A percentile compares a stretch with the other conserved stretches of the same genome.
Evolutionary conservation across 2,888 invertebrate genomes (phyloP).

Genomic region (Drosophila ustulata): DNA sequence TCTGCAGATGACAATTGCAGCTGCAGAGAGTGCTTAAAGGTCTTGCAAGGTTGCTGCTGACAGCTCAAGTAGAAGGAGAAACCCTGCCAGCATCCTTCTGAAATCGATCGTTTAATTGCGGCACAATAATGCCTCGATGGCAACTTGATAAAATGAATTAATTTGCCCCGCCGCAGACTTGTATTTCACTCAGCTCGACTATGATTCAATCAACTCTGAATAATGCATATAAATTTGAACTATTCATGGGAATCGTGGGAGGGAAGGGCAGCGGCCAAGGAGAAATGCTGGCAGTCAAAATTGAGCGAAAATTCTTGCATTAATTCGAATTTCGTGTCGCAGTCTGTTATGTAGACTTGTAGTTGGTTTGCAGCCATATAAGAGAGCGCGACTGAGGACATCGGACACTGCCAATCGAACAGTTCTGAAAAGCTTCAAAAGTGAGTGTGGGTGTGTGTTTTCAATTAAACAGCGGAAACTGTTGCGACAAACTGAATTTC

Average conservation of each 20-base stretch:
- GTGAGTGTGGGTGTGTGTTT: conserved; percentile 17
- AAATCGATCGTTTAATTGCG: background rate
- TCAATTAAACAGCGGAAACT: conserved; percentile 49
- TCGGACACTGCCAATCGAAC: conserved; percentile 15
- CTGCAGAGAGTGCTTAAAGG: background rate
- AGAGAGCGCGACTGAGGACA: conserved; percentile 11
- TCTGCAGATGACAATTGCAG: conserved; percentile 17
- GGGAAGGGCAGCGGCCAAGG: conserved; percentile 5
- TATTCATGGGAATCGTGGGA: background rate
- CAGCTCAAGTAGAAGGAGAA: background rate
- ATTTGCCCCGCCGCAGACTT: conserved; percentile 32
- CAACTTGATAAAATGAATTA: conserved; percentile 43
- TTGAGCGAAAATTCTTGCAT: conserved; percentile 22
- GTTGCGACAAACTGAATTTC: conserved; percentile 21
- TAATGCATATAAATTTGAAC: conserved; percentile 38
- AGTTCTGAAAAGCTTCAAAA: background rate
- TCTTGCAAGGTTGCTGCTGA: background rate
- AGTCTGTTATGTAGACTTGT: conserved; percentile 3
- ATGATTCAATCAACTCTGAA: conserved; percentile 25
- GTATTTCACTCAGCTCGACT: conserved; percentile 10
- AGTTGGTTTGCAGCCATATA: conserved; percentile 18
- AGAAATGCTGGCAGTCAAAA: conserved; percentile 17
- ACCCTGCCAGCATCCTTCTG: background rate
- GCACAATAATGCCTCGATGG: conserved; percentile 1
- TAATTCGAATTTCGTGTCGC: conserved; percentile 52